phyloP scores from a whole-genome alignment of 23 tunicate genomes.

The Ascidia mentula region DNA sequence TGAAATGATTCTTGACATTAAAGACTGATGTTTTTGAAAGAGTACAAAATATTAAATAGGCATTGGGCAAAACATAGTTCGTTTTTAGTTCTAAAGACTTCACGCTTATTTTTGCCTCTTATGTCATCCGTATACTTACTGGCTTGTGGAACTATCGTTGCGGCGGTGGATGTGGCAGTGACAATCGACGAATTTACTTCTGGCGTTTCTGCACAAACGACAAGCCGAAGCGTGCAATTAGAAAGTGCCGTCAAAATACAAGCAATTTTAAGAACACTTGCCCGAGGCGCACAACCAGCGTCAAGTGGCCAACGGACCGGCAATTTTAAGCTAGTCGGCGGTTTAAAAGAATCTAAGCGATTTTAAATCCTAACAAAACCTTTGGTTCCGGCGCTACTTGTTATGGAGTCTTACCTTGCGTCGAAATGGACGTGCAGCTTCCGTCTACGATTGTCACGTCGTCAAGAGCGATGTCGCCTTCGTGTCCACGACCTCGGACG shows the following conservation, averaged over 20 bases:
- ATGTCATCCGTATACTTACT: neutral
- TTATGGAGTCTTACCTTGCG: neutral
- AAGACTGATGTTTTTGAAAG: too few relatives aligned
- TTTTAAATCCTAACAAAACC: too few relatives aligned
- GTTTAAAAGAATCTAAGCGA: too few relatives aligned
- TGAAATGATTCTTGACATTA: too few relatives aligned
- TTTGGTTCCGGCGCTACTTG: neutral
- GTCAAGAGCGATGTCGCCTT: slow-evolving; percentile 50
- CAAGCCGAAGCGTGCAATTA: neutral
- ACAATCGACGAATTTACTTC: neutral
- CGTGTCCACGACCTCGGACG: slow-evolving; percentile 12
- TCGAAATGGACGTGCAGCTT: neutral
- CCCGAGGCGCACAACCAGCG: neutral
- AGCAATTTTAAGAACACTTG: neutral
- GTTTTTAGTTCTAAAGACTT: too few relatives aligned
- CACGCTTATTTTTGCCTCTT: too few relatives aligned
- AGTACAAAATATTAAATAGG: too few relatives aligned
- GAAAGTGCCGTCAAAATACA: neutral
- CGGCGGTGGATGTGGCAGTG: neutral
- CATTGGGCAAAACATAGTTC: too few relatives aligned
- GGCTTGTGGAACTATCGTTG: neutral
- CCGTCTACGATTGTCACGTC: slow-evolving; percentile 27
- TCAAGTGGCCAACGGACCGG: neutral
- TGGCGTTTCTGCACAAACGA: neutral
- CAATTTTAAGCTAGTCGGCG: too few relatives aligned